phyloP scores from a whole-genome alignment of 2,797 vertebrate species.

The Squalus acanthias region DNA sequence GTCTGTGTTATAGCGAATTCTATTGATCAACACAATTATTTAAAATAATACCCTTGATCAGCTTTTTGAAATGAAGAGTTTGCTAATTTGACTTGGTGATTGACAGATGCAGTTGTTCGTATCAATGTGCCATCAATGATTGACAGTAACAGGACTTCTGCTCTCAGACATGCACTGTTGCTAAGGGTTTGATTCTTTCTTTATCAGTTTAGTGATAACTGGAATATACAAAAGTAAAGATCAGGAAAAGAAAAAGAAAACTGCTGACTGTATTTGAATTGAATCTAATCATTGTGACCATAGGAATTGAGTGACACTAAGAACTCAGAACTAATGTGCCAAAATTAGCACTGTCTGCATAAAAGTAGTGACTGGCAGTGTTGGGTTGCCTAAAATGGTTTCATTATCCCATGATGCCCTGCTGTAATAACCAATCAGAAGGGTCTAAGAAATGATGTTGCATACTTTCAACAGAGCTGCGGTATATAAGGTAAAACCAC shows the following conservation, averaged over 20 bases:
- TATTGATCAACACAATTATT: not conserved
- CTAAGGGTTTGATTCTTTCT: not conserved
- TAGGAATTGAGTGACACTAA: not conserved
- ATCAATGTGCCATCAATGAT: constrained; percentile 36
- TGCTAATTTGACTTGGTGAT: constrained; percentile 50
- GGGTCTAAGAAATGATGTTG: constrained; percentile 49
- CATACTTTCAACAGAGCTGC: constrained; percentile 59
- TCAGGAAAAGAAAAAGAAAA: not conserved
- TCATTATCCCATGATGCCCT: constrained; percentile 59
- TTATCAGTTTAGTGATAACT: constrained; percentile 14
- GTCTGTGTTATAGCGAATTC: not conserved
- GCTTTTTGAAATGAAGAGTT: constrained; percentile 43
- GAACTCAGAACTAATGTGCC: constrained; percentile 39
- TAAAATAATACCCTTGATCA: not conserved
- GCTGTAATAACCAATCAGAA: constrained; percentile 63
- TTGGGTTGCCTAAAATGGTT: constrained; percentile 60
- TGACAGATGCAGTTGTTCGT: constrained; percentile 59
- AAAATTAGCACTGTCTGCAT: constrained; percentile 55
- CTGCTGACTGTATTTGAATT: not conserved
- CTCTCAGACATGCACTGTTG: not conserved
- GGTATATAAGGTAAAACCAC: constrained; percentile 72
- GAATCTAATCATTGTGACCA: not conserved
- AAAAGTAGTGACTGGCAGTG: constrained; percentile 55
- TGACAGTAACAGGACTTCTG: constrained; percentile 23
- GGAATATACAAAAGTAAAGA: not conserved